Percentiles rank a stretch among this genome's conserved stretches.
phyloP scores from a whole-genome alignment of 2,888 invertebrate species.

The Drosophila lutescens region DNA sequence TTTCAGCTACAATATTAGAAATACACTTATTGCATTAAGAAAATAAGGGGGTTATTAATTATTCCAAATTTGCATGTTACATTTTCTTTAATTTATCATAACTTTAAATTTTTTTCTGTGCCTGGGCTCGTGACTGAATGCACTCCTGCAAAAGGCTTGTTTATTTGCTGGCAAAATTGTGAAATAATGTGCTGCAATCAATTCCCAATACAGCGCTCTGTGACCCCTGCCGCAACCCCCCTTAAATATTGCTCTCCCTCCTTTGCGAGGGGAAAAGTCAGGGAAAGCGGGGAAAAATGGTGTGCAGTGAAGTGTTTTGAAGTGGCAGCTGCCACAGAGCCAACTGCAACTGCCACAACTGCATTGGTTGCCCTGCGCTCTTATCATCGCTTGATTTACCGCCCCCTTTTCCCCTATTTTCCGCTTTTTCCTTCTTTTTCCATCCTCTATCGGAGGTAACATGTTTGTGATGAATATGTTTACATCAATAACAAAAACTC shows the following conservation, averaged over 20 bases:
- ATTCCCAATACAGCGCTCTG: slow-evolving; percentile 62
- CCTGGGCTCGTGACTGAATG: slow-evolving; percentile 12
- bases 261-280: background rate
- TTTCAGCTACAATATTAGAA: no score
- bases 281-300: slow-evolving; percentile 41
- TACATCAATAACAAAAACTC: slow-evolving; percentile 70
- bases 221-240: slow-evolving; percentile 10
- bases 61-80: no score
- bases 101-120: slow-evolving; percentile 6
- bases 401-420: background rate
- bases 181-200: slow-evolving; percentile 75
- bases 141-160: slow-evolving; percentile 45
- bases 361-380: slow-evolving; percentile 14
- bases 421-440: background rate
- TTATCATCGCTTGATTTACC: slow-evolving; percentile 15
- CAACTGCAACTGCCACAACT: slow-evolving; percentile 37
- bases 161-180: slow-evolving; percentile 75
- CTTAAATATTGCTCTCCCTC: slow-evolving; percentile 7
- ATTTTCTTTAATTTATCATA: no score
- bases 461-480: slow-evolving; percentile 69
- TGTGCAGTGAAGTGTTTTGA: slow-evolving; percentile 70
- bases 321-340: slow-evolving; percentile 62
- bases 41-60: no score
- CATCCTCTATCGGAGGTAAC: slow-evolving; percentile 18
- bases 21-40: no score